Conservation (phyloP, 2,113 vertebrate species). For the Drymodes brunneopygia region DNA sequence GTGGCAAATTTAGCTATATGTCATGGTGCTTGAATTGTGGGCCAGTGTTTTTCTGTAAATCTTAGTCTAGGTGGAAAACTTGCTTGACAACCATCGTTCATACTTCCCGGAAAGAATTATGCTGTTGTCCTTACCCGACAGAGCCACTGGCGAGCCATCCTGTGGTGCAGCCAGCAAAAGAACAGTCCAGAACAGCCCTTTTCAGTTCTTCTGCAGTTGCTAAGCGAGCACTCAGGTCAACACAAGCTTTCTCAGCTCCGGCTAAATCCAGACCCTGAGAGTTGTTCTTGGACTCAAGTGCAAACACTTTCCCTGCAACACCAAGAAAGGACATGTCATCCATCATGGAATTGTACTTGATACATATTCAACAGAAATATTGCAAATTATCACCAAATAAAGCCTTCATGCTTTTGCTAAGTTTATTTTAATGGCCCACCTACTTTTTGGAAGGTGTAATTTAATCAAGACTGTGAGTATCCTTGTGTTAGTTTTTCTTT, state of each 20-base stretch:
- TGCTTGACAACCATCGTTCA: background rate
- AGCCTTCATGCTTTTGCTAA: background rate
- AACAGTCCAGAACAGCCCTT: slow-evolving; percentile 82
- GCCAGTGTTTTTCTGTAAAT: background rate
- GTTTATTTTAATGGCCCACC: background rate
- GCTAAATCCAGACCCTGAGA: slow-evolving; percentile 72
- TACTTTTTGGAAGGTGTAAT: background rate
- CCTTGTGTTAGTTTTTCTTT: background rate
- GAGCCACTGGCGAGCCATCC: slow-evolving; percentile 85
- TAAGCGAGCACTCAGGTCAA: slow-evolving; percentile 75
- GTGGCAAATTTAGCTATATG: background rate
- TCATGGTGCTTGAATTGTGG: background rate
- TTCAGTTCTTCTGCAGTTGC: slow-evolving; percentile 82
- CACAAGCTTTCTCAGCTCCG: slow-evolving; percentile 78
- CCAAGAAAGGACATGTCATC: slow-evolving; percentile 28
- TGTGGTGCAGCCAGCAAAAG: slow-evolving; percentile 78
- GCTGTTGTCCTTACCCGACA: slow-evolving; percentile 80
- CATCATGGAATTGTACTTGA: background rate
- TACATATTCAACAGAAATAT: background rate
- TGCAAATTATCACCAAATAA: background rate
- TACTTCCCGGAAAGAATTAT: background rate
- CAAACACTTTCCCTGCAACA: slow-evolving; percentile 84
- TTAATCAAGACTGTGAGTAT: background rate
- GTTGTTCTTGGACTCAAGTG: slow-evolving; percentile 77
- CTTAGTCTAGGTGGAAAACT: background rate